A percentile compares a stretch with the other conserved stretches of the same genome.
phyloP scores from a whole-genome alignment of 2,888 invertebrate species.

The Agonum fuliginosum region DNA sequence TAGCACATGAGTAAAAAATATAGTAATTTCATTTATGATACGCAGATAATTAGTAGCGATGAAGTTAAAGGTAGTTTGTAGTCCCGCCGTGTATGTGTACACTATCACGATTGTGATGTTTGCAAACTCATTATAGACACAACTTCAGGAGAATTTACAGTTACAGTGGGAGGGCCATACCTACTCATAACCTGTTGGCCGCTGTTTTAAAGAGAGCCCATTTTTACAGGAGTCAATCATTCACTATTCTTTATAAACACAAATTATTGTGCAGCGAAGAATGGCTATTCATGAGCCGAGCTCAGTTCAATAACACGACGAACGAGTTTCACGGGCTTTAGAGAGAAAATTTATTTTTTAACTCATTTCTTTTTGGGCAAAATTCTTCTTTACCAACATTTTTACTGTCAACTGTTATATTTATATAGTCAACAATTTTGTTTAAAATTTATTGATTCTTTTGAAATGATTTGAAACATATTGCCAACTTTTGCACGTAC shows the following conservation, averaged over 20 bases:
- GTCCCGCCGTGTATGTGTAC: not conserved
- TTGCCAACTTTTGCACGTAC: too few relatives aligned
- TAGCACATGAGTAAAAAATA: not conserved
- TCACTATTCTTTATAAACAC: conserved; percentile 53
- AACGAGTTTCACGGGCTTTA: not conserved
- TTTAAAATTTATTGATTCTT: too few relatives aligned
- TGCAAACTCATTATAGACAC: conserved; percentile 41
- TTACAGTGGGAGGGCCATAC: conserved; percentile 49
- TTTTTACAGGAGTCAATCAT: conserved; percentile 56
- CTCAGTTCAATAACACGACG: conserved; percentile 20
- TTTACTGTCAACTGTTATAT: too few relatives aligned
- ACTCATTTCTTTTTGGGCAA: too few relatives aligned
- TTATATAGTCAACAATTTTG: too few relatives aligned
- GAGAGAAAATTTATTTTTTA: not conserved
- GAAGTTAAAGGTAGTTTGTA: not conserved
- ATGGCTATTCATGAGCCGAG: conserved; percentile 38
- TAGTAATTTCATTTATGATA: conserved; percentile 37
- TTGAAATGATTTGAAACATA: too few relatives aligned
- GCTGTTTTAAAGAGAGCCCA: conserved; percentile 39
- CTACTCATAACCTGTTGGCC: conserved; percentile 48
- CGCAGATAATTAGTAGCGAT: conserved; percentile 19
- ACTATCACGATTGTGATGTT: conserved; percentile 34
- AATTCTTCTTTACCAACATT: too few relatives aligned
- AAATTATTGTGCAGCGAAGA: conserved; percentile 49
- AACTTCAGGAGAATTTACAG: conserved; percentile 49